Percentiles rank a stretch among this genome's conserved stretches.
Conservation (phyloP, 2,113 vertebrate species). For the Periophthalmodon schlosseri region DNA sequence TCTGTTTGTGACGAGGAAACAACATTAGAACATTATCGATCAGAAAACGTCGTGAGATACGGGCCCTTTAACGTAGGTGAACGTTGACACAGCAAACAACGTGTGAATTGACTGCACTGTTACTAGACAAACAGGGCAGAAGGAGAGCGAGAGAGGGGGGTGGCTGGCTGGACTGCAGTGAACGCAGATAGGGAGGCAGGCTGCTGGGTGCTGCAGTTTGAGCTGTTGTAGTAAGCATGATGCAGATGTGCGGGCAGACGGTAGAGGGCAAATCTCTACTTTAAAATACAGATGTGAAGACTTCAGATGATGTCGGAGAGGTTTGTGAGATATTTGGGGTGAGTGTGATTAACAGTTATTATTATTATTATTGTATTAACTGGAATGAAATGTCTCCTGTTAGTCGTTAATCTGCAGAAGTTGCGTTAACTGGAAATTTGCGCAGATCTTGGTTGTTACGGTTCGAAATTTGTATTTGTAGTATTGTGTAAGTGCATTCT, state of each 20-base stretch:
- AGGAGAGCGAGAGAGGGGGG: conserved; percentile 11
- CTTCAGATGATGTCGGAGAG: conserved; percentile 21
- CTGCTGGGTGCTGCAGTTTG: conserved; percentile 29
- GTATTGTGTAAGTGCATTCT: background rate
- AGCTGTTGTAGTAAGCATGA: conserved; percentile 61
- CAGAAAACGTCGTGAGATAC: no score
- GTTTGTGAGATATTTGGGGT: conserved; percentile 19
- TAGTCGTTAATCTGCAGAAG: conserved; percentile 21
- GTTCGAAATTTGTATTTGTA: background rate
- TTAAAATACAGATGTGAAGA: conserved; percentile 1
- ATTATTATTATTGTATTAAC: conserved; percentile 36
- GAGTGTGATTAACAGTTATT: conserved; percentile 7
- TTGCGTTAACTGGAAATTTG: background rate
- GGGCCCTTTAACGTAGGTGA: no score
- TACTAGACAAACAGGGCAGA: conserved; percentile 5
- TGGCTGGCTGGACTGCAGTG: conserved; percentile 48
- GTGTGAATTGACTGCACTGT: background rate
- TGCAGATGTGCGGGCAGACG: conserved; percentile 30
- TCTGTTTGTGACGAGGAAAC: no score
- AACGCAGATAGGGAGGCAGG: conserved; percentile 19
- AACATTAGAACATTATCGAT: no score
- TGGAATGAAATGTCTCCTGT: conserved; percentile 33
- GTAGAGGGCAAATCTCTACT: background rate
- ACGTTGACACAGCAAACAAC: background rate
- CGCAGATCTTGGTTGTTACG: conserved; percentile 18